Evolutionary conservation across 1,140 invertebrate genomes (phyloP).

Genomic region (Himalopsyche phryganea): DNA sequence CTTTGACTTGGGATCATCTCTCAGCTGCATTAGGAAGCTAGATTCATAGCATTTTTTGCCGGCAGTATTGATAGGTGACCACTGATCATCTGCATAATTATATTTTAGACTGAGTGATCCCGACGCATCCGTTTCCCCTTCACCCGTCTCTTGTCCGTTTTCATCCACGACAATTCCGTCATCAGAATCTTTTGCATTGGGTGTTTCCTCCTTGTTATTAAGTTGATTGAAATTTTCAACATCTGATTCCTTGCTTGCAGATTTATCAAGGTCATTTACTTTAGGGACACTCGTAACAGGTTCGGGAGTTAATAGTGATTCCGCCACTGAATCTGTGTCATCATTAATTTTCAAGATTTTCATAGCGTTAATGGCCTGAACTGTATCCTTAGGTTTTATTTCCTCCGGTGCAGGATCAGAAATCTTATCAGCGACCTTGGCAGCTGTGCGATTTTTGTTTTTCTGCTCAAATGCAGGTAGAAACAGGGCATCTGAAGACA

Average conservation of each 20-base stretch:
- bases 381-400: background rate
- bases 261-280: background rate
- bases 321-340: no score
- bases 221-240: background rate
- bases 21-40: constrained; percentile 72
- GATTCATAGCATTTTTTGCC: constrained; percentile 81
- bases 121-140: background rate
- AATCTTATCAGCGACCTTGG: background rate
- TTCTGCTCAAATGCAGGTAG: no score
- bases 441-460: background rate
- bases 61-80: constrained; percentile 76
- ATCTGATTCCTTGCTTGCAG: background rate
- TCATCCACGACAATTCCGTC: background rate
- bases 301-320: no score
- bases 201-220: background rate
- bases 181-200: background rate
- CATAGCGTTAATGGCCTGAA: background rate
- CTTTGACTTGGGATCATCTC: constrained; percentile 68
- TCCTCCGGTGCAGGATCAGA: background rate
- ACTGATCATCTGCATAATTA: constrained; percentile 67
- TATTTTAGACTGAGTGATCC: constrained; percentile 24
- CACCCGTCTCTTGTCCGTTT: background rate
- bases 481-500: no score
- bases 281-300: no score
- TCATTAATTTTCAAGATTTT: no score